Evolutionary conservation across 2,888 invertebrate species (phyloP).

Genomic region (Macaria liturata): DNA sequence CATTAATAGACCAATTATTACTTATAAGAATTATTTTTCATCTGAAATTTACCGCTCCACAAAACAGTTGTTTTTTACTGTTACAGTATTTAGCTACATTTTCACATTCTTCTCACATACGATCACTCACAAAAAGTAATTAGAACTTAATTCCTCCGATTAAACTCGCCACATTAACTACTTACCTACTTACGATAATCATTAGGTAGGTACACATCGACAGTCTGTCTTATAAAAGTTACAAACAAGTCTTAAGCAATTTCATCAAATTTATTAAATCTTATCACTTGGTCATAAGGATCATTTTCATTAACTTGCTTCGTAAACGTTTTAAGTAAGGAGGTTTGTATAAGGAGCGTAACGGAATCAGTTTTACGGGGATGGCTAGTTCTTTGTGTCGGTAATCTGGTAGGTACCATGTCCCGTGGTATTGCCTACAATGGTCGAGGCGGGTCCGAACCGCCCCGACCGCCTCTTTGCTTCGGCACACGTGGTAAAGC

Average conservation of each 20-base stretch:
- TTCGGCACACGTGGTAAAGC: constrained; percentile 39
- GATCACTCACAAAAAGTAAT: neutral
- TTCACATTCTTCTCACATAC: constrained; percentile 1
- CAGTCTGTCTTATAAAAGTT: no score
- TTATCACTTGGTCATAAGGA: no score
- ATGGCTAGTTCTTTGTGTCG: constrained; percentile 14
- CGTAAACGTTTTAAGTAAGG: no score
- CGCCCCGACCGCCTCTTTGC: constrained; percentile 64
- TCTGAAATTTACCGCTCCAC: no score
- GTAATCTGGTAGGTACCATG: constrained; percentile 36
- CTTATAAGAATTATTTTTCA: no score
- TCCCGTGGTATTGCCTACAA: constrained; percentile 41
- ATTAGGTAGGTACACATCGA: neutral
- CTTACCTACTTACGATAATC: constrained; percentile 6
- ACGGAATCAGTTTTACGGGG: constrained; percentile 41
- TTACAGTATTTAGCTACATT: neutral
- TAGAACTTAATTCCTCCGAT: constrained; percentile 10
- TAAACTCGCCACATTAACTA: constrained; percentile 12
- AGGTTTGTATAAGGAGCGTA: constrained; percentile 39
- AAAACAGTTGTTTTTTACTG: neutral
- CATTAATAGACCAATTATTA: no score
- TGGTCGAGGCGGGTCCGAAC: constrained; percentile 59
- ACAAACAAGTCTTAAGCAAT: no score
- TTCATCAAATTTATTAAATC: no score
- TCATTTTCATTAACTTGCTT: no score